Base-by-base conservation (phyloP, 2,888 invertebrate species). In the Drosophila longiperda region DNA sequence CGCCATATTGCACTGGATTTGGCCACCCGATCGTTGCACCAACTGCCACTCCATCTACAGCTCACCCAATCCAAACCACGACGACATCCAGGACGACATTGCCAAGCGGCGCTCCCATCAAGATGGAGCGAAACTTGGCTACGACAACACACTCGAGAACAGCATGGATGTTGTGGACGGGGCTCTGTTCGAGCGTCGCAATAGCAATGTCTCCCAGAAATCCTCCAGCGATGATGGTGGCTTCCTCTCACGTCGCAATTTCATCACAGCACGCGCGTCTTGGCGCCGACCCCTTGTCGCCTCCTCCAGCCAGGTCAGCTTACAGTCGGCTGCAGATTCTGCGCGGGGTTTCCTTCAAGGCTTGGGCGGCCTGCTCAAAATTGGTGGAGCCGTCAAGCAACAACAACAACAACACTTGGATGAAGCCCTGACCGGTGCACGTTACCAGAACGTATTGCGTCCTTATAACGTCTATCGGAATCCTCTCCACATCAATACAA, bases 211-310 rank as follows among this genome's bases (percentile, higher is more conserved):
- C 82, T 94, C 95, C 29, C 92, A 93, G 69, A 91, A 91, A 42
- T 95, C 95, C 70, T 95, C 95, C 80, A 97, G 96, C 91, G 97
- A 97, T 93, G 97, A 97, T 93, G 97, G 97, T 66, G 97, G 97
- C 40, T 97, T 97, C 93, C 94, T 97, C 66, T 96, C 96, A 62
- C 94, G 94, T 52, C 93, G 94, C 8, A 92, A 88, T 61, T 93
- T 94, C 76, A 92, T 93, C 68, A 92, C 94, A 74, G 94, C 94
- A 36, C 93, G 95, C 29, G 95, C 95, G 34, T 95, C 95, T 0
- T 95, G 95, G 95, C 93, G 95, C 15, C 94, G 94, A 53, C 95
- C 95, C 0, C 91, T 96, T 52, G 95, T 96, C 23, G 95, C 94
- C 20, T 94, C 94, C 74, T 95, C 95, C 62, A 96, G 96, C 85